Percentiles rank a stretch among this genome's conserved stretches.
Evolutionary conservation across 2,113 vertebrate genomes (phyloP).

Genomic region (Datnioides undecimradiatus): DNA sequence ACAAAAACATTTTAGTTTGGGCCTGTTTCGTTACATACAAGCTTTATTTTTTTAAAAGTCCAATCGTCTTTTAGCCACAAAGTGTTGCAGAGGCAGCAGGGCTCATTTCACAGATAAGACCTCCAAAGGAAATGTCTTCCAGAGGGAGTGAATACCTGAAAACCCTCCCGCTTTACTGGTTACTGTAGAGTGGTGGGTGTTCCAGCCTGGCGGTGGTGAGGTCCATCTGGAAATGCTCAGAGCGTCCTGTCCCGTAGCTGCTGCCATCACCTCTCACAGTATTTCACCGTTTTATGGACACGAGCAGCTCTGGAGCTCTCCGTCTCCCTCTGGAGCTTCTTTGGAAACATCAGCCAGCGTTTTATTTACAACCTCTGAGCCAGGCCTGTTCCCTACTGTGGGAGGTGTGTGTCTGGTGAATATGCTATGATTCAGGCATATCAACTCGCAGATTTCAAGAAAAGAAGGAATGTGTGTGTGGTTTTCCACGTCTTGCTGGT

Average conservation of each 20-base stretch:
- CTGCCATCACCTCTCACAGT: conserved; percentile 73
- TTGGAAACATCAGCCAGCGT: conserved; percentile 73
- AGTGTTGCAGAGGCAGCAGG: not conserved
- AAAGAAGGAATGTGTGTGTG: conserved; percentile 20
- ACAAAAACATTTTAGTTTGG: not conserved
- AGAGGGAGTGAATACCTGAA: conserved; percentile 30
- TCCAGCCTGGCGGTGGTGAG: conserved; percentile 40
- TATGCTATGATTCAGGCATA: conserved; percentile 42
- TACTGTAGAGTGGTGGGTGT: conserved; percentile 34
- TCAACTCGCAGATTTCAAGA: conserved; percentile 16
- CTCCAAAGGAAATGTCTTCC: conserved; percentile 22
- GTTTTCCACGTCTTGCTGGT: not conserved
- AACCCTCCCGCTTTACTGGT: not conserved
- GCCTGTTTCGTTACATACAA: not conserved
- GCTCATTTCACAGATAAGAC: conserved; percentile 25
- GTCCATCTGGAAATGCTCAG: conserved; percentile 80
- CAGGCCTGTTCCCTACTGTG: conserved; percentile 60
- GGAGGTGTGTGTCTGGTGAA: conserved; percentile 41
- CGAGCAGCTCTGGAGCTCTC: conserved; percentile 62
- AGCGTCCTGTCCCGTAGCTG: conserved; percentile 66
- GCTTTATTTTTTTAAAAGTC: no score
- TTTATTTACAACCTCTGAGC: conserved; percentile 80
- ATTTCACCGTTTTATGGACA: conserved; percentile 82
- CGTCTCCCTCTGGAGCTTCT: conserved; percentile 69
- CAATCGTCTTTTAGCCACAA: not conserved